Conservation (phyloP, 2,797 vertebrate species). For the Neosilurus mollespiculum region DNA sequence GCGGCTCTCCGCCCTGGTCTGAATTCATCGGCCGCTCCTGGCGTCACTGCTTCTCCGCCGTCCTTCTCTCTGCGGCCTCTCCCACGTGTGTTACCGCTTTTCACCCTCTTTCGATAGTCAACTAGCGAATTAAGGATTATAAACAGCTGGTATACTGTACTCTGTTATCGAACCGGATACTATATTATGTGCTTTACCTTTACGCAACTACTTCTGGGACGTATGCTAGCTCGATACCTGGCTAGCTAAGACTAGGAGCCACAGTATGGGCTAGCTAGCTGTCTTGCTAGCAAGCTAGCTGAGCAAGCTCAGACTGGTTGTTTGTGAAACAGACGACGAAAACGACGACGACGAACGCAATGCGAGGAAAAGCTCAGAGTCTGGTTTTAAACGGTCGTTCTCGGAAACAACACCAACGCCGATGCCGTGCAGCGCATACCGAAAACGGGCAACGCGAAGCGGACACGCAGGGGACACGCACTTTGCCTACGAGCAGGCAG, state of each 20-base stretch:
- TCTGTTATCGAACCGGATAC: conserved; percentile 59
- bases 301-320: conserved; percentile 63
- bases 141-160: conserved; percentile 17
- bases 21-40: conserved; percentile 82
- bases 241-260: conserved; percentile 51
- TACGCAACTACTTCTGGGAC: background rate
- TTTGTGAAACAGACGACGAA: conserved; percentile 38
- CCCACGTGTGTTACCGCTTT: conserved; percentile 58
- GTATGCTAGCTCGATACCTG: conserved; percentile 43
- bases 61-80: conserved; percentile 70
- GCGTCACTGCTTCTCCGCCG: conserved; percentile 71
- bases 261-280: conserved; percentile 34
- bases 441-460: conserved; percentile 71
- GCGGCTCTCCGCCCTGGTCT: conserved; percentile 80
- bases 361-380: conserved; percentile 44
- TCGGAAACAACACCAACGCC: conserved; percentile 51
- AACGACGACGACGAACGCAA: conserved; percentile 36
- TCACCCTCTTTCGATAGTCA: conserved; percentile 47
- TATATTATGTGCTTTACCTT: background rate
- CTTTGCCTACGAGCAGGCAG: conserved; percentile 68
- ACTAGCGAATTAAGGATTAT: conserved; percentile 53
- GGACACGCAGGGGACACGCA: conserved; percentile 83
- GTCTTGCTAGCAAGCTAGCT: conserved; percentile 59
- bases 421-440: conserved; percentile 67
- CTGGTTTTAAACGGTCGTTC: conserved; percentile 52